Conservation (phyloP, 2,888 invertebrate genomes). For the Eubasilissa splendida region DNA sequence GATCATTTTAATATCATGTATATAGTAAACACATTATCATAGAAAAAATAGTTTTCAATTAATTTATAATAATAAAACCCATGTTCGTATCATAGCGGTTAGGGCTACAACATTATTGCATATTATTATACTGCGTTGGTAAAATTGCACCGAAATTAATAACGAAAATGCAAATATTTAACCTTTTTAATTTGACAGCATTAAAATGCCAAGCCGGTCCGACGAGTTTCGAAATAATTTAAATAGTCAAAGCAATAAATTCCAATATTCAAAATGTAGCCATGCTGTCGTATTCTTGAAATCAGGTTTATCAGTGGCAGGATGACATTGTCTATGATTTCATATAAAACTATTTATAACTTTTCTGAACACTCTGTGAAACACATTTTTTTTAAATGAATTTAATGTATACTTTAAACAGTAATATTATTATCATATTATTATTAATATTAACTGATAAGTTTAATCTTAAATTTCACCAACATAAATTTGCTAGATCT, state of each 20-base stretch:
- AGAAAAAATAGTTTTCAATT: background rate
- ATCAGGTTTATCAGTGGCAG: background rate
- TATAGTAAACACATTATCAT: too few species aligned
- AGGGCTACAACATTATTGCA: too few species aligned
- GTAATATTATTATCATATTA: too few species aligned
- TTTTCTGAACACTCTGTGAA: background rate
- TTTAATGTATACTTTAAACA: too few species aligned
- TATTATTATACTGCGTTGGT: background rate
- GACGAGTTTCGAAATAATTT: slow-evolving; percentile 5
- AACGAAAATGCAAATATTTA: background rate
- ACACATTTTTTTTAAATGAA: too few species aligned
- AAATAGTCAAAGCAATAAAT: background rate
- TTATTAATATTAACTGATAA: too few species aligned
- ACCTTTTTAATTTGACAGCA: background rate
- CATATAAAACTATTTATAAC: background rate
- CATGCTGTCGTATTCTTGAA: background rate
- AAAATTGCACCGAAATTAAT: background rate
- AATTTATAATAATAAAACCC: background rate
- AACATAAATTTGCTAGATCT: too few species aligned
- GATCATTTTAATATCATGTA: too few species aligned
- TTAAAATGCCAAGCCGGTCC: background rate
- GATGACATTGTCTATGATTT: background rate
- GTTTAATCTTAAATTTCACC: too few species aligned
- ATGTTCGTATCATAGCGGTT: too few species aligned
- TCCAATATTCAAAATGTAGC: background rate